phyloP scores from a whole-genome alignment of 2,888 invertebrate genomes.

The Ennomos fuscantarius region DNA sequence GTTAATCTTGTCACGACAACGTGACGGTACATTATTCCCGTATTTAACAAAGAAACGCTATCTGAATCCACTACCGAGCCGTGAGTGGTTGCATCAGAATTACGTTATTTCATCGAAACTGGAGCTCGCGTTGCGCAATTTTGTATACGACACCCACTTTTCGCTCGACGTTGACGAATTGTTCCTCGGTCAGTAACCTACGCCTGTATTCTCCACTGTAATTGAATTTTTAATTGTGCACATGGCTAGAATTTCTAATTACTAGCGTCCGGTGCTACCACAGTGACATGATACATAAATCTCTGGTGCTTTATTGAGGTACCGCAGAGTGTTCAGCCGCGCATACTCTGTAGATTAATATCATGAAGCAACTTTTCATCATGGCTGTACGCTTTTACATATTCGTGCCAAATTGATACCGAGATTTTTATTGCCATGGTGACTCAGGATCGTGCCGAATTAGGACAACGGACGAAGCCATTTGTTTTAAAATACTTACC shows the following conservation, averaged over 20 bases:
- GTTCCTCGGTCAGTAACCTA: slow-evolving; percentile 57
- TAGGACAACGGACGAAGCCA: too few species aligned
- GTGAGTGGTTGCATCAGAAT: slow-evolving; percentile 16
- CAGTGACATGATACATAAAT: too few species aligned
- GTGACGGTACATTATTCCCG: not conserved
- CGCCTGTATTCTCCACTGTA: slow-evolving; percentile 34
- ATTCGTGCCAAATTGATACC: too few species aligned
- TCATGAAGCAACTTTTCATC: too few species aligned
- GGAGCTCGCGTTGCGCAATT: slow-evolving; percentile 60
- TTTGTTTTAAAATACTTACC: too few species aligned
- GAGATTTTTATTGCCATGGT: too few species aligned
- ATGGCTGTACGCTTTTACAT: too few species aligned
- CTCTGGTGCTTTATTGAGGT: not conserved
- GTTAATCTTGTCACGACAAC: too few species aligned
- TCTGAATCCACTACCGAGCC: not conserved
- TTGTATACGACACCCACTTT: slow-evolving; percentile 52
- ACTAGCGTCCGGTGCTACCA: not conserved
- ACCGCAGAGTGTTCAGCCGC: too few species aligned
- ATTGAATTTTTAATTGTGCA: slow-evolving; percentile 28
- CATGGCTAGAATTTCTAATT: not conserved
- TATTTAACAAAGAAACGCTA: not conserved
- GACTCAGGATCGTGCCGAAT: too few species aligned
- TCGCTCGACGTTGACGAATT: slow-evolving; percentile 60
- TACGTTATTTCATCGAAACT: slow-evolving; percentile 51
- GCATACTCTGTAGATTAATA: too few species aligned